A percentile compares a stretch with the other conserved stretches of the same genome.
These are phyloP conservation scores for Poeciliopsis paucimaculata DNA, from an alignment of 2,797 vertebrate genomes.

Conservation along the genomic window DNA sequence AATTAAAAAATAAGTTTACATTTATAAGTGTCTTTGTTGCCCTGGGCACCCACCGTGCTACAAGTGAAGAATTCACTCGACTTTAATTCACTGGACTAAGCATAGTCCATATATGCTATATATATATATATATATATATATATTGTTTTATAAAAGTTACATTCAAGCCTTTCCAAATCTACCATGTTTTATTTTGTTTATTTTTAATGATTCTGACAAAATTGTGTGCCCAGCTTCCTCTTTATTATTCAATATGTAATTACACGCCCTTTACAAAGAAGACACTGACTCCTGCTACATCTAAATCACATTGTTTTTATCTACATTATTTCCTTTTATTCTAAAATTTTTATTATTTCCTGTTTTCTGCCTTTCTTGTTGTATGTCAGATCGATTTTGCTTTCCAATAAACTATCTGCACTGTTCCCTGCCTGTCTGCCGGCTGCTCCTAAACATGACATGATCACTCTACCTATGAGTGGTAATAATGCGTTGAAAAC, in stretches of 20 bases:
- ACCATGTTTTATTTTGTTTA: neutral
- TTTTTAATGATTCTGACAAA: neutral
- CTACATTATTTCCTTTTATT: neutral
- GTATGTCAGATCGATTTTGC: neutral
- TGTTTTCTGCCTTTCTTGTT: neutral
- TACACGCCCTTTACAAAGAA: neutral
- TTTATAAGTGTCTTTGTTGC: no score
- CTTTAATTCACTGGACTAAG: no score
- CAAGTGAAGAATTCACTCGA: no score
- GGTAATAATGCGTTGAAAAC: neutral
- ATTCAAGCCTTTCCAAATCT: neutral
- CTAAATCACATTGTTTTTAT: neutral
- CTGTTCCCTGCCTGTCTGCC: neutral
- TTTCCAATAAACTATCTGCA: neutral
- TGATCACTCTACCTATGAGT: neutral
- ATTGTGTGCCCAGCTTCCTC: neutral
- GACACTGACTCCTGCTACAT: neutral
- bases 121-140: no score
- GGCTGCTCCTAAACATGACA: neutral
- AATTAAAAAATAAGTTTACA: no score
- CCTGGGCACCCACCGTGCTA: no score
- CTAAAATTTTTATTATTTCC: neutral
- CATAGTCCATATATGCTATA: no score
- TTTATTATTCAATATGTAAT: neutral
- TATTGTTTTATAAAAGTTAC: no score